Evolutionary conservation across 2,113 vertebrate genomes (phyloP).

Genomic region (Acrocephalus arundinaceus): DNA sequence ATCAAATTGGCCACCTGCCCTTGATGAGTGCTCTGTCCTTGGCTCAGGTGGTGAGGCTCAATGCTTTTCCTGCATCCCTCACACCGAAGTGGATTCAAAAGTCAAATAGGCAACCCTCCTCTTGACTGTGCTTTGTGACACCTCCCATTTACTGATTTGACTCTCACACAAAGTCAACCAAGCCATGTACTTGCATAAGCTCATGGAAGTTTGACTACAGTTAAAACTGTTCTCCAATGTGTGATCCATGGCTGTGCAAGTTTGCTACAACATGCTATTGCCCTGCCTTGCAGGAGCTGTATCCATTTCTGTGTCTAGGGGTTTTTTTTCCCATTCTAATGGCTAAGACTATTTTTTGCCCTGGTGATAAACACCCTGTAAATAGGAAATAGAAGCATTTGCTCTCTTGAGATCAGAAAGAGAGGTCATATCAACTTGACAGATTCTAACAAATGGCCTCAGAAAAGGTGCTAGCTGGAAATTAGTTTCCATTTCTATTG

Average conservation of each 20-base stretch:
- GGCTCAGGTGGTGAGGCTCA: background rate
- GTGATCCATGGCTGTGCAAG: background rate
- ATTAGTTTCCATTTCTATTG: constrained; percentile 9
- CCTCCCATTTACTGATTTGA: background rate
- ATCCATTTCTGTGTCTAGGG: background rate
- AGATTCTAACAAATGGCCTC: background rate
- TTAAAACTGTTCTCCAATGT: background rate
- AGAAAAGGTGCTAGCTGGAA: background rate
- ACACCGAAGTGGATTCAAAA: background rate
- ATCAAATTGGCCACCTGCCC: background rate
- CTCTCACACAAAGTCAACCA: background rate
- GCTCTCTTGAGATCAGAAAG: background rate
- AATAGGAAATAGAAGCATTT: background rate
- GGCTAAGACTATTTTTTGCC: background rate
- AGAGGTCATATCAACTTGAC: background rate
- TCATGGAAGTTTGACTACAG: background rate
- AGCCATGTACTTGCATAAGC: background rate
- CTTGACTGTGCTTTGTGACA: background rate
- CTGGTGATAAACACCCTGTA: background rate
- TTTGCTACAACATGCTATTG: background rate
- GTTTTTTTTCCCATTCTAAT: background rate
- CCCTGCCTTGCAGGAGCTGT: background rate
- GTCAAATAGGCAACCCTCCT: background rate
- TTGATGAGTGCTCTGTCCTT: background rate
- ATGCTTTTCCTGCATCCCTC: accelerated